Evolutionary conservation across 2,888 invertebrate species (phyloP).

Genomic region (Lamproptera curius): DNA sequence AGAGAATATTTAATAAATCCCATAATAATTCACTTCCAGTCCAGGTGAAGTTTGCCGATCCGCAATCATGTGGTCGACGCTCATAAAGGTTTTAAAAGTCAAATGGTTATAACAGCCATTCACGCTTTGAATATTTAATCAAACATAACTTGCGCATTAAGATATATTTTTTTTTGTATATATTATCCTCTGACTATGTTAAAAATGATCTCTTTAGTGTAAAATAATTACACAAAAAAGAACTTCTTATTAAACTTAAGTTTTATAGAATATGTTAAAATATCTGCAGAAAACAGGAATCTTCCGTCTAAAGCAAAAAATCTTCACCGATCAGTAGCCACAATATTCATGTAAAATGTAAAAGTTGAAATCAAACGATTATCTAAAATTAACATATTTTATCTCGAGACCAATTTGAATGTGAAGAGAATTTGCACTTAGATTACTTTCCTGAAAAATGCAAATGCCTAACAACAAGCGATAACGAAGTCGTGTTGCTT

Average conservation of each 20-base stretch:
- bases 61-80: constrained; percentile 4
- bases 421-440: constrained; percentile 20
- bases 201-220: too few species aligned
- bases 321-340: too few species aligned
- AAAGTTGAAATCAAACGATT: constrained; percentile 15
- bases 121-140: too few species aligned
- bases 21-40: constrained; percentile 7
- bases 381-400: constrained; percentile 19
- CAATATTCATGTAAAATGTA: constrained; percentile 3
- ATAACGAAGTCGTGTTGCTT: constrained; percentile 9
- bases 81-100: constrained; percentile 5
- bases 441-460: constrained; percentile 20
- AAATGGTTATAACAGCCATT: constrained; percentile 3
- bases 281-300: too few species aligned
- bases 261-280: too few species aligned
- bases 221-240: too few species aligned
- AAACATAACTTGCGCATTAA: too few species aligned
- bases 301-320: too few species aligned
- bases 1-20: not conserved
- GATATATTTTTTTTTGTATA: too few species aligned
- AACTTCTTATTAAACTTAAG: too few species aligned
- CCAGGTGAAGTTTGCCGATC: constrained; percentile 12
- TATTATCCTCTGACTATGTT: too few species aligned
- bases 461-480: constrained; percentile 17
- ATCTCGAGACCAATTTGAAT: constrained; percentile 15